Conservation (phyloP, 2,113 vertebrate genomes). For the Synodontis membranacea region DNA sequence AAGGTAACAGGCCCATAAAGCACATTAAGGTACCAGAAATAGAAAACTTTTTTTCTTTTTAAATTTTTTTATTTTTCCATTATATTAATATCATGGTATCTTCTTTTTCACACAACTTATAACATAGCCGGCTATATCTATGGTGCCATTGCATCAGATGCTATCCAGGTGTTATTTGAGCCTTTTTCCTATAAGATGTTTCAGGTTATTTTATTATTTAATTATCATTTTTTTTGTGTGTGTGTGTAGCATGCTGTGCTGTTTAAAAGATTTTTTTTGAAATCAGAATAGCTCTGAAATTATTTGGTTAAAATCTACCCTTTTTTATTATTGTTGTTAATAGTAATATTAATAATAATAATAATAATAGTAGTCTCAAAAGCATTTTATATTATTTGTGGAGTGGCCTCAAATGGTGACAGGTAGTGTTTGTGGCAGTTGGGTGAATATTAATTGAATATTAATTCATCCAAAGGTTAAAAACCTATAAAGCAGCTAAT, state of each 20-base stretch:
- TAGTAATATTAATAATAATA: neutral
- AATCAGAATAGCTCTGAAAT: neutral
- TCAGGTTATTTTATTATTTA: neutral
- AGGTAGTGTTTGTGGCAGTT: neutral
- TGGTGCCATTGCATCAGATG: slow-evolving; percentile 8
- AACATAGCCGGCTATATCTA: neutral
- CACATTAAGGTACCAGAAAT: too few species aligned
- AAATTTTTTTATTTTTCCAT: neutral
- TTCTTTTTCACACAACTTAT: neutral
- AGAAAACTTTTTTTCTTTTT: too few species aligned
- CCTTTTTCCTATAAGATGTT: neutral
- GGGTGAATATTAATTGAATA: neutral
- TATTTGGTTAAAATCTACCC: neutral
- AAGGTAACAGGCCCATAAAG: neutral
- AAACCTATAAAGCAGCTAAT: neutral
- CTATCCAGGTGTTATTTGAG: neutral
- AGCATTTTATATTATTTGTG: neutral
- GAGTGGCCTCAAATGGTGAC: neutral
- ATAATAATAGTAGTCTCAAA: neutral
- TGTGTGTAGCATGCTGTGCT: neutral
- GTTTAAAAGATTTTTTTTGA: neutral
- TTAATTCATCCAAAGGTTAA: neutral
- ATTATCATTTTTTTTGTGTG: too few species aligned
- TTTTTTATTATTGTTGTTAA: neutral
- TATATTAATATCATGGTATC: neutral